Conservation (phyloP, 1,140 invertebrate genomes). For the Contarinia nasturtii region DNA sequence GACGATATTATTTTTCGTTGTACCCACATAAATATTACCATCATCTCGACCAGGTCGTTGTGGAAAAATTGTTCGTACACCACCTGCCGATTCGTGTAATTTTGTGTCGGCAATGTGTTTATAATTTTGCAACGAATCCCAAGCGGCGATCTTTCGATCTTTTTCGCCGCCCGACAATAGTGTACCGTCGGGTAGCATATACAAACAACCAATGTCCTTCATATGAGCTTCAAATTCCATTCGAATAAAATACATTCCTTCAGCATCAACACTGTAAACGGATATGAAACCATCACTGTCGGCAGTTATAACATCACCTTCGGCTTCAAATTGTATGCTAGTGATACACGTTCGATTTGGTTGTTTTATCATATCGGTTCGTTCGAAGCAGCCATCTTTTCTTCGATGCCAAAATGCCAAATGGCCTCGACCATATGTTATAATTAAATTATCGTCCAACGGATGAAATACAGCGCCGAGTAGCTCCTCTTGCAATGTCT, state of each 20-base stretch:
- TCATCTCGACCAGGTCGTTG: conserved; percentile 68
- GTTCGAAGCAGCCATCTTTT: conserved; percentile 74
- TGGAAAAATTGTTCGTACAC: conserved; percentile 70
- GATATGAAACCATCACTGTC: conserved; percentile 89
- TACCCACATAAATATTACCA: conserved; percentile 81
- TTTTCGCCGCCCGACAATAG: conserved; percentile 76
- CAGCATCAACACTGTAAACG: conserved; percentile 74
- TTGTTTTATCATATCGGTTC: conserved; percentile 72
- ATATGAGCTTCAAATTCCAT: conserved; percentile 79
- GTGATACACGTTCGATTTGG: conserved; percentile 62
- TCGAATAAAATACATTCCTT: conserved; percentile 69
- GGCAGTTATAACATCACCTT: conserved; percentile 83
- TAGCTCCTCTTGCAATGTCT: conserved; percentile 76
- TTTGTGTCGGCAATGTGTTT: conserved; percentile 77
- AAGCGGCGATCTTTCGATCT: conserved; percentile 74
- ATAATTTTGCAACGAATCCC: conserved; percentile 81
- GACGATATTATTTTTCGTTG: conserved; percentile 79
- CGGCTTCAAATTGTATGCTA: conserved; percentile 76
- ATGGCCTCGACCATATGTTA: conserved; percentile 84
- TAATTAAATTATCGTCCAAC: conserved; percentile 75
- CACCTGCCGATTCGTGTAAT: conserved; percentile 68
- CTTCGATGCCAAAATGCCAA: conserved; percentile 81
- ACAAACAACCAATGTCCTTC: conserved; percentile 65
- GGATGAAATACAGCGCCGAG: conserved; percentile 84
- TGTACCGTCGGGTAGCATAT: conserved; percentile 77